Conservation (phyloP, 1,140 invertebrate species). For the Anoplophora glabripennis region DNA sequence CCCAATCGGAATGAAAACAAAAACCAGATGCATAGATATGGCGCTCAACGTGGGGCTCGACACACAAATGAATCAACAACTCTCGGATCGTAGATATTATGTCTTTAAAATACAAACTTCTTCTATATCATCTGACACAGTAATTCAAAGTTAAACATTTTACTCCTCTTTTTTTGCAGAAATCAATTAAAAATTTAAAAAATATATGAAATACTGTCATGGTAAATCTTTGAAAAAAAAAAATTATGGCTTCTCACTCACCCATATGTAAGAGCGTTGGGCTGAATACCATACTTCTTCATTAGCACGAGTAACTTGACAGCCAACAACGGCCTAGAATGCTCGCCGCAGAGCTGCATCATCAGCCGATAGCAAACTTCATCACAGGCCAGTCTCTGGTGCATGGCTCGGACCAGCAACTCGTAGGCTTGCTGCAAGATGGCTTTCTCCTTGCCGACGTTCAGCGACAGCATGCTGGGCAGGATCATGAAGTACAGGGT, state of each 20-base stretch:
- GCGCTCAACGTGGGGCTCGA: no score
- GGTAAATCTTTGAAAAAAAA: not conserved
- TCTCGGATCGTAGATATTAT: no score
- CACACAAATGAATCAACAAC: no score
- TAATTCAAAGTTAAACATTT: not conserved
- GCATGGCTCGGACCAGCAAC: slow-evolving; percentile 80
- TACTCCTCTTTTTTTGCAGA: no score
- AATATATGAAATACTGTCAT: slow-evolving; percentile 5
- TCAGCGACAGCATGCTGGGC: slow-evolving; percentile 69
- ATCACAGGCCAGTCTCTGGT: slow-evolving; percentile 80
- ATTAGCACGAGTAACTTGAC: slow-evolving; percentile 93
- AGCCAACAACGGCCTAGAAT: slow-evolving; percentile 89
- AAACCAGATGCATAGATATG: no score
- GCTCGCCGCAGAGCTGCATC: slow-evolving; percentile 97
- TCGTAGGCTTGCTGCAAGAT: slow-evolving; percentile 84
- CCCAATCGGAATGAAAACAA: no score
- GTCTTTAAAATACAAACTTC: no score
- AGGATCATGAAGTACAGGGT: slow-evolving; percentile 98
- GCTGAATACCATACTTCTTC: slow-evolving; percentile 90
- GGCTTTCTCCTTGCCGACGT: slow-evolving; percentile 67
- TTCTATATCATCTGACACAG: no score
- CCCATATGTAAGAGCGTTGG: slow-evolving; percentile 97
- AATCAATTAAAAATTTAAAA: no score
- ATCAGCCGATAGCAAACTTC: slow-evolving; percentile 97
- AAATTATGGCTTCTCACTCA: slow-evolving; percentile 51